Percentiles rank a stretch among this genome's conserved stretches.
Conservation (phyloP, 2,888 invertebrate species). For the Ischnura elegans region DNA sequence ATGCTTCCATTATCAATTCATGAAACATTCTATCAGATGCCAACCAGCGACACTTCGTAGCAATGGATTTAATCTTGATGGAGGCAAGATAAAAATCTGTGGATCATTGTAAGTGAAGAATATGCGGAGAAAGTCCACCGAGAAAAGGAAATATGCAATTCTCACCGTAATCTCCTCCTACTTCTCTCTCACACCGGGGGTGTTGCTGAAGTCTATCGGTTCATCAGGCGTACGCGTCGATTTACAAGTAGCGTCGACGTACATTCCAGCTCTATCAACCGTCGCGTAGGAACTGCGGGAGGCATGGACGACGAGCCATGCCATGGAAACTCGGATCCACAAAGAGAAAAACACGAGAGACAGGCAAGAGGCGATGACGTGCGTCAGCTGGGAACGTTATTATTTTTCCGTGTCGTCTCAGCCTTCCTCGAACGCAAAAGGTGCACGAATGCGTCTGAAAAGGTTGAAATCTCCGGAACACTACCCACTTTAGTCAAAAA, state of each 20-base stretch:
- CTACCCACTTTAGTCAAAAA: background rate
- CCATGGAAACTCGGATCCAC: background rate
- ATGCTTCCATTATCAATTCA: no score
- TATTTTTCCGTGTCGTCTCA: background rate
- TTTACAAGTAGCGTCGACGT: background rate
- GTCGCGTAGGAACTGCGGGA: background rate
- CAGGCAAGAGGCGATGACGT: background rate
- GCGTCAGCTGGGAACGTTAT: background rate
- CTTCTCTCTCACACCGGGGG: background rate
- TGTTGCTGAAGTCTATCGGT: background rate
- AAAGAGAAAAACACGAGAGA: background rate
- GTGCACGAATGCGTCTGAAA: background rate
- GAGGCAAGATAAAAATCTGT: no score
- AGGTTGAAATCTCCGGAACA: background rate
- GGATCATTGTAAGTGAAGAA: background rate
- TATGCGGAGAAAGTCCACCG: background rate
- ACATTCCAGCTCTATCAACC: background rate
- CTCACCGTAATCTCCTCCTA: background rate
- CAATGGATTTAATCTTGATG: no score
- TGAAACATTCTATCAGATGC: no score
- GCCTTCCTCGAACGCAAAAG: background rate
- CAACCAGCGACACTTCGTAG: no score
- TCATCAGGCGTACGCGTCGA: background rate
- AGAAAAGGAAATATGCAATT: no score
- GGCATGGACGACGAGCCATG: background rate